Percentiles rank a stretch among this genome's conserved stretches.
Evolutionary conservation across 1,140 invertebrate species (phyloP).

Genomic region (Calosoma granatense): DNA sequence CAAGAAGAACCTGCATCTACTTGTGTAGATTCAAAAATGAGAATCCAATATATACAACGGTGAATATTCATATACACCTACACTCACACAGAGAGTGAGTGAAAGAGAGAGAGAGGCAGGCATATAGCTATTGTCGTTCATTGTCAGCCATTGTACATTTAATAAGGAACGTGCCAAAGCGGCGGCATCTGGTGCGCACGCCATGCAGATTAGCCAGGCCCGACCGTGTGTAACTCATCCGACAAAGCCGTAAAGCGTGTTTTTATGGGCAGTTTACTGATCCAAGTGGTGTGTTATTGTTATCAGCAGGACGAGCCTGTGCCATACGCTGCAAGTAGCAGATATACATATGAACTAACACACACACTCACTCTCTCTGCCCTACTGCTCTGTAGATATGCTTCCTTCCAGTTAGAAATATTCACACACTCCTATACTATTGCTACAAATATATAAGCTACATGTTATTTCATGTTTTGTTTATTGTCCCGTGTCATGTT

Average conservation of each 20-base stretch:
- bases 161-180: neutral
- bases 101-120: neutral
- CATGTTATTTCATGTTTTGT: too few relatives aligned
- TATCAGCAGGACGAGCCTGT: neutral
- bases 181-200: neutral
- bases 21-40: too few relatives aligned
- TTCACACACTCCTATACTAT: too few relatives aligned
- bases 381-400: too few relatives aligned
- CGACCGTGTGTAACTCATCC: neutral
- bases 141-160: slow-evolving; percentile 12
- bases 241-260: neutral
- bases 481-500: too few relatives aligned
- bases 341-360: too few relatives aligned
- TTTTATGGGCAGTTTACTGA: neutral
- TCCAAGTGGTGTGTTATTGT: neutral
- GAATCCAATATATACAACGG: too few relatives aligned
- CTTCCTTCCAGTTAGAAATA: too few relatives aligned
- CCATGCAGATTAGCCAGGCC: neutral
- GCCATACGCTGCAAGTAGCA: neutral
- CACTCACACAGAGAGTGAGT: too few relatives aligned
- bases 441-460: too few relatives aligned
- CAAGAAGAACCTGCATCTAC: too few relatives aligned
- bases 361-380: neutral
- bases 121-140: slow-evolving; percentile 11
- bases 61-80: too few relatives aligned